Evolutionary conservation across 2,888 invertebrate species (phyloP), one percentile per base, ranked within the genome.

Genomic region (Dromius quadrimaculatus): DNA sequence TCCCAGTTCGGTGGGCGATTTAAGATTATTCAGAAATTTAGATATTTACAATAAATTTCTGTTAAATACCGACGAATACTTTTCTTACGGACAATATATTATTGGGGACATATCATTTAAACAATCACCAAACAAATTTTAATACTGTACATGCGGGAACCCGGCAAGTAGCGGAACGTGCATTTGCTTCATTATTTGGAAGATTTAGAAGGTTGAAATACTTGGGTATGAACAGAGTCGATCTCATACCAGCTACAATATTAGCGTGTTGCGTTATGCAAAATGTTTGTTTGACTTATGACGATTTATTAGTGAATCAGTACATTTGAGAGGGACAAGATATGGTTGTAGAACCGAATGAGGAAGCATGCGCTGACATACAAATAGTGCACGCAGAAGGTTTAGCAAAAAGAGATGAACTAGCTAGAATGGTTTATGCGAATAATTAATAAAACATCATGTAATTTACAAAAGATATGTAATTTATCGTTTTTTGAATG

Each of bases 81-180:
- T 73, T 23, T 43, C 54, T 9, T 17, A 45, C 8, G 38, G 70
- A n/a, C 22, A 70, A 47, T 71, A 64, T 32, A 76, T 77, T 9
- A 68, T 76, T 43, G 75, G 75, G 6, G 76, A 77, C 64, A 74
- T 73, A 54, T 75, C 75, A 13, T 77, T 43, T 75, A 28, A 73
- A 71, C 5, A 41, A 13, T 20, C 23, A 15, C 6, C 72, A 72
- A 71, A 54, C 11, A 32, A 38, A 70, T 59, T 75, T 72, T 34
- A 73, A 75, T 28, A 20, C 22, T 0, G 22, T n/a, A 6, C 62
- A 71, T 20, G 71, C 74, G 1, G 64, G 57, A 61, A 71, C 65
- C 19, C 59, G 73, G 9, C 71, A 71, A 54, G 61, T 62, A 8
- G 71, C 74, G n/a, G 73, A 74, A 71, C 9, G 73, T 22, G 36